phyloP scores from a whole-genome alignment of 2,797 vertebrate genomes.

The Pagetopsis macropterus region DNA sequence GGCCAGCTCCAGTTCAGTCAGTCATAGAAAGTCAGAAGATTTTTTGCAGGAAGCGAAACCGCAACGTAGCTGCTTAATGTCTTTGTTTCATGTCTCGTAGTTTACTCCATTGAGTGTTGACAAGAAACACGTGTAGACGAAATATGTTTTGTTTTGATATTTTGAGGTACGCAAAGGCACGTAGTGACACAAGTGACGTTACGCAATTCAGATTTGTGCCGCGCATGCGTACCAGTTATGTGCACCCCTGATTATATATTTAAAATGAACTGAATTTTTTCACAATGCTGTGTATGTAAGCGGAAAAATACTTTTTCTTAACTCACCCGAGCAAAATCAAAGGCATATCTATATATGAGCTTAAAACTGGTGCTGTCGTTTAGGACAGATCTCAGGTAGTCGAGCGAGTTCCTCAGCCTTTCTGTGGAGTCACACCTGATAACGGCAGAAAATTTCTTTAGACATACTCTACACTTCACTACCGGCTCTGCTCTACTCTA shows the following conservation, averaged over 20 bases:
- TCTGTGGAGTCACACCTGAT: slow-evolving; percentile 97
- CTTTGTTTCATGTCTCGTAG: too few relatives aligned
- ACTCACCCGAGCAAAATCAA: slow-evolving; percentile 99
- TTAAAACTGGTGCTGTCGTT: slow-evolving; percentile 99
- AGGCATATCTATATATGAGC: slow-evolving; percentile 99
- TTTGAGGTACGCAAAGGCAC: too few relatives aligned
- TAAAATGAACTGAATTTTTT: slow-evolving; percentile 20
- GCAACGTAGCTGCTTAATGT: too few relatives aligned
- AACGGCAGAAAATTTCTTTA: slow-evolving; percentile 60
- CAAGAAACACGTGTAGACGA: too few relatives aligned
- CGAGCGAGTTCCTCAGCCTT: slow-evolving; percentile 95
- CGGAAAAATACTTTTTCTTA: not conserved
- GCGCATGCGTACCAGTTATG: too few relatives aligned
- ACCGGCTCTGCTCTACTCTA: not conserved
- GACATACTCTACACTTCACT: slow-evolving; percentile 17
- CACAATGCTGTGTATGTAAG: not conserved
- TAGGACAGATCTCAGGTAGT: slow-evolving; percentile 98
- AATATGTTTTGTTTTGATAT: too few relatives aligned
- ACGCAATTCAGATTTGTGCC: too few relatives aligned
- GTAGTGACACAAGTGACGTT: too few relatives aligned
- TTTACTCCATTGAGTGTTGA: too few relatives aligned
- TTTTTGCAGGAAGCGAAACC: too few relatives aligned
- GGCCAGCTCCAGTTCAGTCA: too few relatives aligned
- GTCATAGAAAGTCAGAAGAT: too few relatives aligned
- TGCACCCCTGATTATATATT: not conserved